These are phyloP conservation scores for Macaria liturata DNA, from an alignment of 2,888 invertebrate genomes.

Conservation along the genomic window DNA sequence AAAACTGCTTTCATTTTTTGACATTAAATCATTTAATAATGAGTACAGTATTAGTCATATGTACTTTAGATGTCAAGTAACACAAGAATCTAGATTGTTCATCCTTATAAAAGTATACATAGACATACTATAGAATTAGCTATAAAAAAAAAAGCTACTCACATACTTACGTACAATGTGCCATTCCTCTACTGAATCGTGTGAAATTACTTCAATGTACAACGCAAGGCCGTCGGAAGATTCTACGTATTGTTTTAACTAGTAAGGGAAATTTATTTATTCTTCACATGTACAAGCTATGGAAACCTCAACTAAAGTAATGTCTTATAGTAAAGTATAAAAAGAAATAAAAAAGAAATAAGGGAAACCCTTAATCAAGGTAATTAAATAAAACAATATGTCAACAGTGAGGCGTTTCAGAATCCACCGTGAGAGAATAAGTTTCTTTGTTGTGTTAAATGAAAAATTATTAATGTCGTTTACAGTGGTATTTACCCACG, in stretches of 20 bases:
- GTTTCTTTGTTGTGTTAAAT: slow-evolving; percentile 19
- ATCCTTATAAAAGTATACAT: too few relatives aligned
- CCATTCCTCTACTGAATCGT: slow-evolving; percentile 39
- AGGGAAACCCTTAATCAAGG: neutral
- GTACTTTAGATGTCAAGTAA: too few relatives aligned
- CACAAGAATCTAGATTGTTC: too few relatives aligned
- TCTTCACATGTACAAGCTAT: slow-evolving; percentile 29
- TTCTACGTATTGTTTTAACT: slow-evolving; percentile 39
- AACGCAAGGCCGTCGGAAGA: slow-evolving; percentile 45
- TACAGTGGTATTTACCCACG: too few relatives aligned
- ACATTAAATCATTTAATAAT: too few relatives aligned
- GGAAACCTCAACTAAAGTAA: slow-evolving; percentile 32
- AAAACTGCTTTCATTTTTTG: too few relatives aligned
- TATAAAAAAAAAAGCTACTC: too few relatives aligned
- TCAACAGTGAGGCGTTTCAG: slow-evolving; percentile 29
- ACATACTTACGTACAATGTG: slow-evolving; percentile 1
- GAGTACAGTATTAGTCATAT: too few relatives aligned
- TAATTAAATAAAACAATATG: slow-evolving; percentile 34
- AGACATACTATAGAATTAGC: too few relatives aligned
- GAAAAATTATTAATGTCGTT: slow-evolving; percentile 9
- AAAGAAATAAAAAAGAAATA: too few relatives aligned
- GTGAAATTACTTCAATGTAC: slow-evolving; percentile 36
- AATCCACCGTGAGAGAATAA: slow-evolving; percentile 22
- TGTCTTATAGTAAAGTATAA: too few relatives aligned
- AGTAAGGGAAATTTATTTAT: slow-evolving; percentile 39